These are phyloP conservation scores for Accipiter cooperii DNA, from an alignment of 2,113 vertebrate genomes.

Conservation along the genomic window DNA sequence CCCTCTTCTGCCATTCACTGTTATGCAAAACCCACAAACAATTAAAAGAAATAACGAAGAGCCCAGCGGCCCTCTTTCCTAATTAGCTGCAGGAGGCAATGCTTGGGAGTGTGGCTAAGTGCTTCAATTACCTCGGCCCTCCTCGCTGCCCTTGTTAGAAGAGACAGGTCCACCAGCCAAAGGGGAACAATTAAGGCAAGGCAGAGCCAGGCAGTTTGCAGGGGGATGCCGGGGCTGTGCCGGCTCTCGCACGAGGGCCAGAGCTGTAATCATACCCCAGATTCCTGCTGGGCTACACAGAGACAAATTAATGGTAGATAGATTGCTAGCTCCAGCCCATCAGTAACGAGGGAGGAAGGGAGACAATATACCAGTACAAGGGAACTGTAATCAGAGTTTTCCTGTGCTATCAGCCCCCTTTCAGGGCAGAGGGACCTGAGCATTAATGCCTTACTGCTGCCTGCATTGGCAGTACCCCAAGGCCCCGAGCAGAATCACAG, in stretches of 20 bases:
- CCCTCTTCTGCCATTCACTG: slow-evolving; percentile 57
- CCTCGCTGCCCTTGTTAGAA: slow-evolving; percentile 53
- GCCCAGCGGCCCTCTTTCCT: slow-evolving; percentile 67
- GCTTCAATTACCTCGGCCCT: slow-evolving; percentile 61
- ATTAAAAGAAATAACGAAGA: slow-evolving; percentile 68
- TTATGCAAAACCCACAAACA: slow-evolving; percentile 71
- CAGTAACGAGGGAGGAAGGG: not conserved
- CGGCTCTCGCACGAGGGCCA: not conserved
- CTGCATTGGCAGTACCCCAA: not conserved
- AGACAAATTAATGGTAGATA: not conserved
- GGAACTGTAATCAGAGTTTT: not conserved
- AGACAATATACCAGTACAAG: not conserved
- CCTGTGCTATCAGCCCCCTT: not conserved
- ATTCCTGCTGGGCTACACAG: slow-evolving; percentile 15
- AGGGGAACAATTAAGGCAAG: slow-evolving; percentile 69
- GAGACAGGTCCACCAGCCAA: slow-evolving; percentile 58
- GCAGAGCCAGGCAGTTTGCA: slow-evolving; percentile 18
- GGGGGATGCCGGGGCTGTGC: not conserved
- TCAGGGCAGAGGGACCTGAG: not conserved
- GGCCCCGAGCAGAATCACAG: not conserved
- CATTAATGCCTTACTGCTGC: not conserved
- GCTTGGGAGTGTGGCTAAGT: slow-evolving; percentile 59
- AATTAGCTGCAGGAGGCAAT: slow-evolving; percentile 67
- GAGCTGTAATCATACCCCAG: slow-evolving; percentile 3
- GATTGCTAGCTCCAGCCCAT: slow-evolving; percentile 40